These are phyloP conservation scores for Microplitis manilae DNA, from an alignment of 2,888 invertebrate species.

Conservation along the genomic window DNA sequence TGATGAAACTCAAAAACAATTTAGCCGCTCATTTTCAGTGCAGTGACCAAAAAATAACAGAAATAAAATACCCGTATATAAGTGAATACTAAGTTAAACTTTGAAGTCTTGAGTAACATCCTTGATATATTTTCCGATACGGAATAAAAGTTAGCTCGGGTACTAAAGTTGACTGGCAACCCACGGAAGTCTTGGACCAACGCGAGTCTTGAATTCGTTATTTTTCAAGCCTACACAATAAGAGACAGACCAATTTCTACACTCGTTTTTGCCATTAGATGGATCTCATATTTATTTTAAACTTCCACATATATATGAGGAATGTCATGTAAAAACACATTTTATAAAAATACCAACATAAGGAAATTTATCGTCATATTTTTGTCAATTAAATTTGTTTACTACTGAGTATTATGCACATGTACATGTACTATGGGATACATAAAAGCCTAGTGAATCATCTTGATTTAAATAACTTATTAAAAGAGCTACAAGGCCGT, in stretches of 20 bases:
- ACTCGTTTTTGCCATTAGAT: neutral
- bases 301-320: neutral
- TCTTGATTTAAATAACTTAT: neutral
- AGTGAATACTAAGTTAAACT: neutral
- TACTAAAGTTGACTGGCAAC: neutral
- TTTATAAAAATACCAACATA: too few species aligned
- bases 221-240: neutral
- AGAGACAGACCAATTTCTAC: constrained; percentile 1
- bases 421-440: neutral
- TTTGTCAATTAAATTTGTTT: neutral
- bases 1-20: too few species aligned
- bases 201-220: constrained; percentile 12
- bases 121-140: neutral
- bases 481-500: neutral
- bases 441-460: neutral
- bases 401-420: neutral
- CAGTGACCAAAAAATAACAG: too few species aligned
- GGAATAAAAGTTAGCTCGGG: neutral
- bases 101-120: neutral
- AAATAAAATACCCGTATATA: neutral
- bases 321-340: neutral
- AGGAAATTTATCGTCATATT: too few species aligned
- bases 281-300: neutral
- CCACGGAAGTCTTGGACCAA: neutral
- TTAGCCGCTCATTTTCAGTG: too few species aligned